Conservation (phyloP, 2,888 invertebrate species). For the Oligia fasciuncula region DNA sequence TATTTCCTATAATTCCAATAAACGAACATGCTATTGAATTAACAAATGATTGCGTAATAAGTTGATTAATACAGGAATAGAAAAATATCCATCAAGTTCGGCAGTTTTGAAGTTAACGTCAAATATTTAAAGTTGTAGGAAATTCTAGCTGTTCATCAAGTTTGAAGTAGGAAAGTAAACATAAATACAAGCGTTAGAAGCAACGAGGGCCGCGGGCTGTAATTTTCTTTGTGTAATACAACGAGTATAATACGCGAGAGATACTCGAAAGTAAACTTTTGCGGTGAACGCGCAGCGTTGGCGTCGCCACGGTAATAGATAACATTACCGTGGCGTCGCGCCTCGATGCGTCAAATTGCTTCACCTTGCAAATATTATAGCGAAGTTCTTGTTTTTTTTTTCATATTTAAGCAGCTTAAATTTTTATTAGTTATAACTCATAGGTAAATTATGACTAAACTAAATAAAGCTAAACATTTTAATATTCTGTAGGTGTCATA, state of each 20-base stretch:
- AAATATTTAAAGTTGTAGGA: slow-evolving; percentile 50
- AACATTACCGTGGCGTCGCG: slow-evolving; percentile 1
- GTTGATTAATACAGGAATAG: slow-evolving; percentile 29
- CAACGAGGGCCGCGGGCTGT: slow-evolving; percentile 60
- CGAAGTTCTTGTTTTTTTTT: slow-evolving; percentile 18
- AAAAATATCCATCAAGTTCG: slow-evolving; percentile 42
- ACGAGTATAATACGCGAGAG: slow-evolving; percentile 64
- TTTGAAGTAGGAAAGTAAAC: slow-evolving; percentile 63
- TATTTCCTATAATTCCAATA: slow-evolving; percentile 30
- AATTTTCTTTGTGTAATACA: slow-evolving; percentile 71
- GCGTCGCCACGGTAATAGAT: neutral
- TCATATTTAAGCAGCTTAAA: neutral
- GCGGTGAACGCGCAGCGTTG: slow-evolving; percentile 40
- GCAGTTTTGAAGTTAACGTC: slow-evolving; percentile 26
- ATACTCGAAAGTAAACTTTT: slow-evolving; percentile 66
- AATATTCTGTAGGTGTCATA: too few relatives aligned
- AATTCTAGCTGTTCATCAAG: slow-evolving; percentile 47
- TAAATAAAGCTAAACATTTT: too few relatives aligned
- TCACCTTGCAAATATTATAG: slow-evolving; percentile 35
- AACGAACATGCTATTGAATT: slow-evolving; percentile 14
- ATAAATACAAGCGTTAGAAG: slow-evolving; percentile 61
- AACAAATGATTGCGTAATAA: slow-evolving; percentile 30
- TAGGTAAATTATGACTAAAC: too few relatives aligned
- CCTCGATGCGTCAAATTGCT: slow-evolving; percentile 60
- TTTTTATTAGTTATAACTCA: neutral